Evolutionary conservation across 2,888 invertebrate genomes (phyloP).

Genomic region (Holacanthella duospinosa): DNA sequence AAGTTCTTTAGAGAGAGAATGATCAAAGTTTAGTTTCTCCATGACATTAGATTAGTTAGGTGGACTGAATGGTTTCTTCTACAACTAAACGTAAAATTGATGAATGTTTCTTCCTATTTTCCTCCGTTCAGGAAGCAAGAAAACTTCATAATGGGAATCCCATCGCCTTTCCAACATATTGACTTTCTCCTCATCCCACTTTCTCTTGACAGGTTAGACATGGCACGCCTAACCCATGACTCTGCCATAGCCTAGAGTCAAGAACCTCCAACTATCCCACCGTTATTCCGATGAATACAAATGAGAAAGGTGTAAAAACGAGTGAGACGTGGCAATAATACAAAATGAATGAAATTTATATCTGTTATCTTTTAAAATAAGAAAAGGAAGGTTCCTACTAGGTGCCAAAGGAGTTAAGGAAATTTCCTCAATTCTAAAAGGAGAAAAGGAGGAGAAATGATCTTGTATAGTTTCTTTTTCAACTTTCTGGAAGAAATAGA

Average conservation of each 20-base stretch:
- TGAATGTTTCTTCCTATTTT: not conserved
- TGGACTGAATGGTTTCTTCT: not conserved
- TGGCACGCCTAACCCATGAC: not conserved
- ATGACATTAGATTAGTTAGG: no score
- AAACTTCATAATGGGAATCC: not conserved
- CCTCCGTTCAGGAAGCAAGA: no score
- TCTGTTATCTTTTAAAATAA: not conserved
- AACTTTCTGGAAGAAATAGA: no score
- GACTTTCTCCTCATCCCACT: not conserved
- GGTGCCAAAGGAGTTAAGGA: not conserved
- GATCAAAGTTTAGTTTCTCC: no score
- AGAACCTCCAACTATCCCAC: not conserved
- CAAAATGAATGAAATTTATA: constrained; percentile 17
- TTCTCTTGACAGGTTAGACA: no score
- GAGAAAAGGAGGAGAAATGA: not conserved
- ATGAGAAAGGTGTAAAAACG: constrained; percentile 18
- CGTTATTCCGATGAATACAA: constrained; percentile 18
- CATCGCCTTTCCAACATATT: not conserved
- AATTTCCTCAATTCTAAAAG: not conserved
- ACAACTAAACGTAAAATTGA: not conserved
- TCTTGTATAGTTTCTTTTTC: no score
- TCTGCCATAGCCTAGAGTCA: not conserved
- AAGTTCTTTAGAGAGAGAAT: no score
- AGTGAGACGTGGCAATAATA: constrained; percentile 17
- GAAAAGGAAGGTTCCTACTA: not conserved